Base-by-base conservation (phyloP, 2,113 vertebrate species). In the Apus apus region DNA sequence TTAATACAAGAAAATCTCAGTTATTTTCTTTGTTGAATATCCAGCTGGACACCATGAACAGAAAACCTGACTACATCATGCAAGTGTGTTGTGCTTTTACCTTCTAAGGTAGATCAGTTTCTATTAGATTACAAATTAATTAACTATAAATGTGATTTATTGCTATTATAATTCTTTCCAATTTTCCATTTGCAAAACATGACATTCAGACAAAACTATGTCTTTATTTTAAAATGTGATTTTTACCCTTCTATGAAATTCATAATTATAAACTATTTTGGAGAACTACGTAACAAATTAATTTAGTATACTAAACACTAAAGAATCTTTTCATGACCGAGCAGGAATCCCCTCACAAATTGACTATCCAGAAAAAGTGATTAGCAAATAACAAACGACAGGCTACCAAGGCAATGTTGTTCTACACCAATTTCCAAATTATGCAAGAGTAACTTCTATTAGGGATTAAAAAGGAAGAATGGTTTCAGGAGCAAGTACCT, bases 71-170 rank as follows among this genome's bases (percentile, higher is more conserved):
- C 34, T 80, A 30, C 38, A 40, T 46, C 56, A n/a, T 50, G 48
- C 57, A 38, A 83, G 38, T 9, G 34, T 64, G 43, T n/a, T 74
- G n/a, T 73, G 68, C 34, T 87, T 84, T 83, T 80, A 83, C 56
- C 78, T 94, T 91, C 82, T 66, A 80, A 53, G 54, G 57, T 38
- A 94, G 67, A 88, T 58, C 23, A 66, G 43, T 62, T 94, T 85
- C 62, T 50, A 83, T 66, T 83, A n/a, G 40, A 73, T 85, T 89
- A 56, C 15, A 48, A 93, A 46, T 80, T 91, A 83, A 90, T 90
- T 89, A 88, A 54, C 75, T 74, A 48, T 53, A 77, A 74, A 38
- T 73, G 13, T 32, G 34, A 51, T 56, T 95, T 85, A 72, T 72
- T 46, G 36, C 56, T 87, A 57, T 84, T 75, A 67, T 40, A 65